phyloP scores from a whole-genome alignment of 1,140 invertebrate genomes.

The Teleogryllus occipitalis region DNA sequence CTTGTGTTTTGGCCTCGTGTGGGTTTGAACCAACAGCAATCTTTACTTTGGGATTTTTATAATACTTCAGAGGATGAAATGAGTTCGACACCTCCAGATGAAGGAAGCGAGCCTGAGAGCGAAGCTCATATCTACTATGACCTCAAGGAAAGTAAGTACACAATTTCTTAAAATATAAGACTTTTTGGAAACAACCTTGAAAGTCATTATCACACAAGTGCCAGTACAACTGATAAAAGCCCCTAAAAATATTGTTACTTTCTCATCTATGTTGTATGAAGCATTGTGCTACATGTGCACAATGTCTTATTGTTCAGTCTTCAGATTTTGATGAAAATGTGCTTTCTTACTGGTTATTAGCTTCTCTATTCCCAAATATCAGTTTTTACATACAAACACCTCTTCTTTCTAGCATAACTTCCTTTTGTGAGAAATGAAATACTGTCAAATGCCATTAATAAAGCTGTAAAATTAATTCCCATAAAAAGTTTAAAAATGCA shows the following conservation, averaged over 20 bases:
- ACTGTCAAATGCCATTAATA: too few relatives aligned
- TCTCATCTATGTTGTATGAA: neutral
- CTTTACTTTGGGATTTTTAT: neutral
- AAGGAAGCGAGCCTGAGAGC: conserved; percentile 29
- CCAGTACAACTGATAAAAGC: too few relatives aligned
- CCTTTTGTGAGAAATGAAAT: too few relatives aligned
- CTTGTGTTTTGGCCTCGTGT: conserved; percentile 10
- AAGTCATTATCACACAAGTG: neutral
- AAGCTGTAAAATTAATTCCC: too few relatives aligned
- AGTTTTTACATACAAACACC: too few relatives aligned
- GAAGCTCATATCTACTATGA: conserved; percentile 26
- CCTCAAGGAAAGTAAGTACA: conserved; percentile 13
- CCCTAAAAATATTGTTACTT: neutral
- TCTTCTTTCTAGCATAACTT: too few relatives aligned
- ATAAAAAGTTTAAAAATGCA: too few relatives aligned
- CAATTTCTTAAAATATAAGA: neutral
- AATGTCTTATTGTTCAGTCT: neutral
- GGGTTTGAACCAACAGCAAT: neutral
- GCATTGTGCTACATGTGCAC: too few relatives aligned
- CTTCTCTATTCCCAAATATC: too few relatives aligned
- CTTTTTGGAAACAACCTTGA: neutral
- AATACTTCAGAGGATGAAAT: conserved; percentile 1
- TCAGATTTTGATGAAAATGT: too few relatives aligned
- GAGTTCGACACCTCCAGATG: conserved; percentile 19
- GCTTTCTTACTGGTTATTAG: too few relatives aligned